Evolutionary conservation across 1,140 invertebrate genomes (phyloP), one percentile per base, ranked within the genome.

Genomic region (Lanistes nyassanus): DNA sequence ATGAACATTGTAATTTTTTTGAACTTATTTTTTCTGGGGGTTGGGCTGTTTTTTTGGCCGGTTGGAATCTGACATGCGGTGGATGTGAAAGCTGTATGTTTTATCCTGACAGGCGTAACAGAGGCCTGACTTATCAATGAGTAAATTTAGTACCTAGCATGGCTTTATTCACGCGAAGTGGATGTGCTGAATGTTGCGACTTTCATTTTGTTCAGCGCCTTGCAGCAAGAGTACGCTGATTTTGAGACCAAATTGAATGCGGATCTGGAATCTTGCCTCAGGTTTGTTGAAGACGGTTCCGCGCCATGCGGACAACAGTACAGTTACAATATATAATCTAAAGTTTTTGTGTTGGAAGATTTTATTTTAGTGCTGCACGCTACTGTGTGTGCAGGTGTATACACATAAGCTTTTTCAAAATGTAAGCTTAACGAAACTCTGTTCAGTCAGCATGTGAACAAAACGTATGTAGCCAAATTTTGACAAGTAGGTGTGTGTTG

Each of bases 231-330:
- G 56, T 82, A 82, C 75, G 66, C 79, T 26, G 82, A 83, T 47
- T 87, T 85, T 81, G 83, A 87, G 72, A 60, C 68, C 16, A 82
- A 82, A 73, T 65, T 85, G 26, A 83, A 81, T 42, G 81, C 77
- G 70, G 85, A 87, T 47, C 66, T 87, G 23, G 83, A 87, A 47
- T 80, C 81, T 34, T 87, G 85, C 67, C 75, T 85, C 34, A 83
- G 84, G 84, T 85, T 79, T 6, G 37, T 16, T 39, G 6, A 37
- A 23, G 39, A 36, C 11, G 3, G 64, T 39, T 2, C 64, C 26
- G 0, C 13, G 23, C 6, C 13, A 37, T 31, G 36, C 13, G 36
- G 23, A 66, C 60, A 11, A 11, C 13, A 13, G 13, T 53, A 13
- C 51, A 23, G 51, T 31, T 58, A 23, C 21, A 23, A n/a, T 23